Evolutionary conservation across 2,113 vertebrate species (phyloP).

Genomic region (Sceloporus undulatus): DNA sequence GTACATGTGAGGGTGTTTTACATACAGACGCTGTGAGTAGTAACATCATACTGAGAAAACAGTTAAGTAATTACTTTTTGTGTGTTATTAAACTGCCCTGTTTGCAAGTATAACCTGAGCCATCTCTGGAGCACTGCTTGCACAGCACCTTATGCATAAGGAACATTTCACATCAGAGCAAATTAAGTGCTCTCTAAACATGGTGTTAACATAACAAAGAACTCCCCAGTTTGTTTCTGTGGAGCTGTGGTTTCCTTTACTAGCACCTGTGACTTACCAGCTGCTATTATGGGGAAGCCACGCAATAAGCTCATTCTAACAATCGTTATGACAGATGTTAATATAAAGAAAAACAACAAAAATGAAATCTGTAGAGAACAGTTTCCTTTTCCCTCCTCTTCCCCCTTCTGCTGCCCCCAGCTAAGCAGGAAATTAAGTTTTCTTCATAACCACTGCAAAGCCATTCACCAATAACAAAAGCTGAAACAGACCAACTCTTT

Average conservation of each 20-base stretch:
- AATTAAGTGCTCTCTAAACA: conserved; percentile 69
- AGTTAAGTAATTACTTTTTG: conserved; percentile 30
- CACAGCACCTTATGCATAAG: conserved; percentile 60
- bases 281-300: conserved; percentile 53
- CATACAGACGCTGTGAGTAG: neutral
- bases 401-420: conserved; percentile 24
- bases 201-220: conserved; percentile 72
- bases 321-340: conserved; percentile 45
- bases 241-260: conserved; percentile 53
- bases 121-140: conserved; percentile 54
- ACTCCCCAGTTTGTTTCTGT: conserved; percentile 47
- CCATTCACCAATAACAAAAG: conserved; percentile 40
- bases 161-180: conserved; percentile 67
- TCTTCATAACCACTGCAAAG: conserved; percentile 27
- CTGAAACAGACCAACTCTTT: neutral
- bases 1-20: neutral
- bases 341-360: conserved; percentile 34
- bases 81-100: conserved; percentile 54
- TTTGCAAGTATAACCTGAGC: conserved; percentile 64
- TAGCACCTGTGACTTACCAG: conserved; percentile 70
- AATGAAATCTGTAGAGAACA: neutral
- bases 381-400: neutral
- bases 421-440: conserved; percentile 39
- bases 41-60: conserved; percentile 15
- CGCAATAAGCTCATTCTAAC: conserved; percentile 49